phyloP scores from a whole-genome alignment of 30 jellyfish, hydroid and myxozoan genomes.

The Cassiopea xamachana region DNA sequence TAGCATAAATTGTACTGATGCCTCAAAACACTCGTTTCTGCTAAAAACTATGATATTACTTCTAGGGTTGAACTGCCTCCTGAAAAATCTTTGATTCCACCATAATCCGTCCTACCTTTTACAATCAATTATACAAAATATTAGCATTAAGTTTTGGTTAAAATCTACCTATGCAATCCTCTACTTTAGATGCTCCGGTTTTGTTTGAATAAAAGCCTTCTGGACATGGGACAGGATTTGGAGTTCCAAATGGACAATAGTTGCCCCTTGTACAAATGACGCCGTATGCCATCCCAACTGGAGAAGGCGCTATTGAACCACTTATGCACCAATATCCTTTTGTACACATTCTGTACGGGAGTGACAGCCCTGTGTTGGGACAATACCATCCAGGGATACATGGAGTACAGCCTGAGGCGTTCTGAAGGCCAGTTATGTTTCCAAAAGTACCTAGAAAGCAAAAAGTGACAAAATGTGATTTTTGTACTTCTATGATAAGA shows the following conservation, averaged over 20 bases:
- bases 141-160: no score
- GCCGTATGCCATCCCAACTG: conserved; percentile 84
- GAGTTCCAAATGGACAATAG: conserved; percentile 91
- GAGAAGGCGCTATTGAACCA: conserved; percentile 89
- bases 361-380: conserved; percentile 73
- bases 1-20: no score
- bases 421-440: conserved; percentile 79
- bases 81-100: no score
- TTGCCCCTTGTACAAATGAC: conserved; percentile 87
- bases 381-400: conserved; percentile 96
- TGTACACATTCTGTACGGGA: conserved; percentile 76
- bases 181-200: conserved; percentile 49
- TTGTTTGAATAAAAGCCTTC: conserved; percentile 88
- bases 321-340: conserved; percentile 95
- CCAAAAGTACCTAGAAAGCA: conserved; percentile 85
- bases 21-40: no score
- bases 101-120: no score
- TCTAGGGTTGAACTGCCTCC: no score
- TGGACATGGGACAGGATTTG: conserved; percentile 90
- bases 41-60: no score
- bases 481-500: no score
- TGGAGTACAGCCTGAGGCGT: conserved; percentile 90
- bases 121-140: no score
- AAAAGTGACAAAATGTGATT: background rate
- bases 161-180: conserved; percentile 81